Base-by-base conservation (phyloP, 2,797 vertebrate genomes). In the Ficedula albicollis region DNA sequence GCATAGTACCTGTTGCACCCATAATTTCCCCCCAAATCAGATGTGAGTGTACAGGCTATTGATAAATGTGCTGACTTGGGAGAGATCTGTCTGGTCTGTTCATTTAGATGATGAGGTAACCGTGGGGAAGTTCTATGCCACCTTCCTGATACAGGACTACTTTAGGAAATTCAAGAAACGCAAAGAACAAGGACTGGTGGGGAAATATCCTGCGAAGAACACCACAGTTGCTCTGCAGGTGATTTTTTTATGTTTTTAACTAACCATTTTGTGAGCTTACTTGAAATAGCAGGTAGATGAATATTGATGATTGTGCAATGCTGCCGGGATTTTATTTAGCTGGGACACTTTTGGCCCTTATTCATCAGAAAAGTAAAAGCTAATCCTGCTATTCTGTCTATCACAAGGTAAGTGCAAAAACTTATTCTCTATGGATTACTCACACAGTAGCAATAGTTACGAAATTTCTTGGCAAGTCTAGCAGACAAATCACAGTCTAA, bases 121-220 rank as follows among this genome's bases (percentile, higher is more conserved):
- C 98, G 99, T 99, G 99, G 99, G 99, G 99, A 99, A 99, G 99
- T 99, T 99, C 99, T 99, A 99, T 99, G 99, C 99, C 99, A 99
- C 99, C 99, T 99, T 99, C 99, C 99, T 99, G 99, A 99, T 99
- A 99, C 99, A 99, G 99, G 99, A 99, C 99, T 99, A 99, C 99
- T 99, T 99, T 99, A 99, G 99, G 99, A 99, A 99, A 99, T 99
- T 99, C 99, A 99, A 99, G 99, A 99, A 99, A 99, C 99, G 99
- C 98, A 99, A 99, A 98, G 99, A 99, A 98, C 99, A 99, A 98
- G 99, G 99, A 98, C 98, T 99, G 98, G 99, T 99, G 98, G 99
- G 99, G 95, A 99, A 99, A 87, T 98, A 99, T 97, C 98, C 99
- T 69, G 98, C 99, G 98, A 99, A 99, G 99, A 99, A 98, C 99